These are phyloP conservation scores for Macaria notata DNA, from an alignment of 2,888 invertebrate species.

Conservation along the genomic window DNA sequence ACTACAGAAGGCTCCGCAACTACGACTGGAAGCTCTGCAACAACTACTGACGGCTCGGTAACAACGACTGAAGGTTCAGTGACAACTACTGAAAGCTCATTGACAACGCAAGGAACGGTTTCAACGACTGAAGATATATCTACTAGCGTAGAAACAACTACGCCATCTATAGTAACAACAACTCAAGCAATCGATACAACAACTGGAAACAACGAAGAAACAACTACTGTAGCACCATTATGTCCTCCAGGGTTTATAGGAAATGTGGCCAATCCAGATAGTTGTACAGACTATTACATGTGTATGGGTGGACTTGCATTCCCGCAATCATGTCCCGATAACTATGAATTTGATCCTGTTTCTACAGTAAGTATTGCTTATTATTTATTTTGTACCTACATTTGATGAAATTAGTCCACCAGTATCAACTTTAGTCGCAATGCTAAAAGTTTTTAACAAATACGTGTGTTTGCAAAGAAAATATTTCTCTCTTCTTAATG, in stretches of 20 bases:
- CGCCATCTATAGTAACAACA: not conserved
- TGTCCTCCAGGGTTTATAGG: no score
- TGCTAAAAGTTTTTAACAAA: no score
- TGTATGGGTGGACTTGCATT: not conserved
- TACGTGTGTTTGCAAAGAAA: no score
- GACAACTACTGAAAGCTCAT: not conserved
- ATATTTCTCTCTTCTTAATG: no score
- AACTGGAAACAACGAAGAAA: no score
- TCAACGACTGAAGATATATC: conserved; percentile 10
- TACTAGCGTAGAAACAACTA: not conserved
- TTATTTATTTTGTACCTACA: not conserved
- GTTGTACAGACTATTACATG: conserved; percentile 2
- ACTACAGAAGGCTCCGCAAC: conserved; percentile 1
- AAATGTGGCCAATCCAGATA: not conserved
- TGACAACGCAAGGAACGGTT: not conserved
- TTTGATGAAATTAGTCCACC: no score
- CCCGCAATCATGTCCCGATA: conserved; percentile 1
- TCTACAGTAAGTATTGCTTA: not conserved
- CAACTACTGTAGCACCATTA: no score
- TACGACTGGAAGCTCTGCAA: not conserved
- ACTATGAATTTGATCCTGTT: conserved; percentile 5
- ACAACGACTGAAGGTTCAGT: not conserved
- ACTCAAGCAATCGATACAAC: no score
- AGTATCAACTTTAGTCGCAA: no score
- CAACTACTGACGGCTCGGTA: not conserved